Conservation (phyloP, 2,888 invertebrate species). For the Drosophila paranaensis region DNA sequence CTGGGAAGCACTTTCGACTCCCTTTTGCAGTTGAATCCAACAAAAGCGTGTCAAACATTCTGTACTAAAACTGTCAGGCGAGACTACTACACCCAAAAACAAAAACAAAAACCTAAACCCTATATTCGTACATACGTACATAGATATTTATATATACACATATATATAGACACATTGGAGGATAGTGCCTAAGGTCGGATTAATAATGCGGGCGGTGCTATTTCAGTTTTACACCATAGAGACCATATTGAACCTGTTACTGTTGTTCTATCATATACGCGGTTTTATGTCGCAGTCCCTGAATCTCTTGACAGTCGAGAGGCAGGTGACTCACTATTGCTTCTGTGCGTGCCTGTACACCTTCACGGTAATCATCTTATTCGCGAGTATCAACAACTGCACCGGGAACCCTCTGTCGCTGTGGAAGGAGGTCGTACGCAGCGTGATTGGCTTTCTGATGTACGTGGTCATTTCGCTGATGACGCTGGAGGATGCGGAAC, state of each 20-base stretch:
- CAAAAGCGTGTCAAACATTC: constrained; percentile 70
- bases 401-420: constrained; percentile 23
- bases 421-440: constrained; percentile 37
- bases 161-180: not conserved
- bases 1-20: constrained; percentile 63
- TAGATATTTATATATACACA: constrained; percentile 1
- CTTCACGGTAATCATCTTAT: constrained; percentile 39
- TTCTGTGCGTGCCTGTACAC: constrained; percentile 24
- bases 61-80: constrained; percentile 46
- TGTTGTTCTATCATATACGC: constrained; percentile 34
- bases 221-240: constrained; percentile 52
- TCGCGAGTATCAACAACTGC: constrained; percentile 55
- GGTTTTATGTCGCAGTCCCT: constrained; percentile 30
- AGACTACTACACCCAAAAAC: not conserved
- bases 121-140: constrained; percentile 1
- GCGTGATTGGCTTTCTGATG: constrained; percentile 14
- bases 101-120: not conserved
- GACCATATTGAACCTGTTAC: constrained; percentile 25
- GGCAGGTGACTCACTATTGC: constrained; percentile 1
- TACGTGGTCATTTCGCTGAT: constrained; percentile 43
- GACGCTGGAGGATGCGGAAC: constrained; percentile 43
- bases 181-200: not conserved
- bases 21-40: constrained; percentile 43
- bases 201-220: constrained; percentile 40
- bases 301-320: not conserved